Evolutionary conservation across 2,797 vertebrate species (phyloP).

Genomic region (Odontamblyopus lacepedii): DNA sequence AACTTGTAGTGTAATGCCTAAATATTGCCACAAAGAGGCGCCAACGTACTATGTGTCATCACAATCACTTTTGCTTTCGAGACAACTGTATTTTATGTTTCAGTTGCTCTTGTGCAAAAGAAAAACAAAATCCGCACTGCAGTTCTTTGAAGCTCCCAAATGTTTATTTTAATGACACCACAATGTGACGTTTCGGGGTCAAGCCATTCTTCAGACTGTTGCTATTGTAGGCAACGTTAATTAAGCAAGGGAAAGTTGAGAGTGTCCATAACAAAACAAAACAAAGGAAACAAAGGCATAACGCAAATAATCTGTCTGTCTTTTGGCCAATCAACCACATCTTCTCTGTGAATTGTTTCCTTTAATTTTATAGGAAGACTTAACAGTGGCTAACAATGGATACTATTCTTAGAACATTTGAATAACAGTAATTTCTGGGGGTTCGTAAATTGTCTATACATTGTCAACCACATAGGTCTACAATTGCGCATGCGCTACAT

Average conservation of each 20-base stretch:
- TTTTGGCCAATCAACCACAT: no score
- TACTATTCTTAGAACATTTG: no score
- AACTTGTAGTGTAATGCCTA: background rate
- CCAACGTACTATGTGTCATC: background rate
- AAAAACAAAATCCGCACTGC: no score
- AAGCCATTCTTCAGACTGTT: no score
- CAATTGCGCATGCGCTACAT: background rate
- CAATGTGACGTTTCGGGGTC: no score
- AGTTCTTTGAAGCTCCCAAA: no score
- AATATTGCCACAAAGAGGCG: background rate
- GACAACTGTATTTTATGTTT: conserved; percentile 1
- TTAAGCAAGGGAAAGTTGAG: conserved; percentile 18
- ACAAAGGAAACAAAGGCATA: conserved; percentile 22
- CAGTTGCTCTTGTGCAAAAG: background rate
- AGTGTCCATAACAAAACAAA: conserved; percentile 27
- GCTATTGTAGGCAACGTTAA: conserved; percentile 14
- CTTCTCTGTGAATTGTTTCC: background rate
- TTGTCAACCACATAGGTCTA: background rate
- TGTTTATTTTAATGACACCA: no score
- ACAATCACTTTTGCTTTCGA: background rate
- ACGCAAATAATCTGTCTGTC: background rate
- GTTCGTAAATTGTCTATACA: no score
- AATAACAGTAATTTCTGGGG: no score
- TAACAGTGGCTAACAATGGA: no score
- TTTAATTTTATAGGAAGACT: background rate